Evolutionary conservation across 92 coral and sea anemone species (phyloP).

Genomic region (Micromussa lordhowensis): DNA sequence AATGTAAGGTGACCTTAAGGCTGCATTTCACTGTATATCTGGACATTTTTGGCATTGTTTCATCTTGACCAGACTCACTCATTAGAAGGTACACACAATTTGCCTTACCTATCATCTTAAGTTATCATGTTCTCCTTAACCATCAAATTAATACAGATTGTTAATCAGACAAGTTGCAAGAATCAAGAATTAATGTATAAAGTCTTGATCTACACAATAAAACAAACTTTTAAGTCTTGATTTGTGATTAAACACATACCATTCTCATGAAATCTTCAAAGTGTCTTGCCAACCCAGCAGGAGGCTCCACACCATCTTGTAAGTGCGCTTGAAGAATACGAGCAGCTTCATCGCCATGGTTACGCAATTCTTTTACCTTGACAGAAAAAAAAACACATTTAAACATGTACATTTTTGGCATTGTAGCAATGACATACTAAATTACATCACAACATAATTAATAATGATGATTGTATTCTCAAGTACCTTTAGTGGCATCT

Average conservation of each 20-base stretch:
- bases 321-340: conserved; percentile 91
- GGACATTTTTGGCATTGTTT: too few species aligned
- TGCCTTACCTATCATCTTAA: too few species aligned
- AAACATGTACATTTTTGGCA: not conserved
- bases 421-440: not conserved
- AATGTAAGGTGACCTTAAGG: too few species aligned
- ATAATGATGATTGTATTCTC: not conserved
- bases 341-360: conserved; percentile 97
- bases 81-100: too few species aligned
- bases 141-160: not conserved
- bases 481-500: conserved; percentile 93
- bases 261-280: conserved; percentile 91
- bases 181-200: too few species aligned
- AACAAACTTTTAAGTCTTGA: too few species aligned
- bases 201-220: too few species aligned
- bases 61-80: too few species aligned
- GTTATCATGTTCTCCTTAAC: too few species aligned
- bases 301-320: conserved; percentile 92
- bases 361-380: conserved; percentile 94
- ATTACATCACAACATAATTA: not conserved
- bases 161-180: not conserved
- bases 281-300: conserved; percentile 81
- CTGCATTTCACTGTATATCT: too few species aligned
- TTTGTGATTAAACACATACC: conserved; percentile 42
- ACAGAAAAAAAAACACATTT: not conserved